Evolutionary conservation across 37 sponge, comb jelly and placozoan species (phyloP).

Genomic region (Theonella swinhoei): DNA sequence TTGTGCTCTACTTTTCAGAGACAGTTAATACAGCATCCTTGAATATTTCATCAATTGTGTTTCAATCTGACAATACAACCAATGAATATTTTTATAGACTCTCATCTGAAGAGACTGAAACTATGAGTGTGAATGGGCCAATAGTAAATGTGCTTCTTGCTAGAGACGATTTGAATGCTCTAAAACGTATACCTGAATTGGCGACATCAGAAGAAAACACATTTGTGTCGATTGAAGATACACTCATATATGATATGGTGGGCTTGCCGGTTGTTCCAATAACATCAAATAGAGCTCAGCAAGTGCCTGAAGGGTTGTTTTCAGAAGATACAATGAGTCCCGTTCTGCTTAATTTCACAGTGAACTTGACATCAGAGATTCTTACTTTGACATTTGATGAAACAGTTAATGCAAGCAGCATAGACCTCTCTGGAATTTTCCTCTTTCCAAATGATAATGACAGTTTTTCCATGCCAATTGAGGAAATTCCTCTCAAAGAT

Average conservation of each 20-base stretch:
- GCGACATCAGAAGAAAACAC: constrained; percentile 70
- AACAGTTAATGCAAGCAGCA: constrained; percentile 78
- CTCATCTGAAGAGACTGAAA: constrained; percentile 30
- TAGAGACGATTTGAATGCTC: constrained; percentile 81
- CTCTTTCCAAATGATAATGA: constrained; percentile 36
- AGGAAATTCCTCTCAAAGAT: constrained; percentile 19
- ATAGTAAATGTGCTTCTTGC: constrained; percentile 49
- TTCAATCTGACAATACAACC: constrained; percentile 3
- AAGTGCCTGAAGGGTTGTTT: constrained; percentile 25
- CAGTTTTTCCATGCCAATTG: neutral
- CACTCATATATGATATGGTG: constrained; percentile 74
- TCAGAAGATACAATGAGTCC: constrained; percentile 66
- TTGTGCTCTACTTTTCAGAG: constrained; percentile 78
- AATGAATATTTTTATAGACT: constrained; percentile 43
- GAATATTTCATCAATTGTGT: constrained; percentile 73
- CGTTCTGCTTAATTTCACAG: constrained; percentile 50
- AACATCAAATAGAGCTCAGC: constrained; percentile 18
- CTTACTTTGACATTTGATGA: constrained; percentile 86
- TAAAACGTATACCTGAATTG: constrained; percentile 67
- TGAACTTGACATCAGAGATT: constrained; percentile 77
- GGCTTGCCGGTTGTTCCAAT: constrained; percentile 48
- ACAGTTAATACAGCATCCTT: constrained; percentile 85
- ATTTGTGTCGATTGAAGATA: constrained; percentile 55
- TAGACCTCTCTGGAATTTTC: constrained; percentile 29
- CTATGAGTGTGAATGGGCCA: constrained; percentile 50